These are phyloP conservation scores for Laothoe populi DNA, from an alignment of 2,888 invertebrate species.

Conservation along the genomic window DNA sequence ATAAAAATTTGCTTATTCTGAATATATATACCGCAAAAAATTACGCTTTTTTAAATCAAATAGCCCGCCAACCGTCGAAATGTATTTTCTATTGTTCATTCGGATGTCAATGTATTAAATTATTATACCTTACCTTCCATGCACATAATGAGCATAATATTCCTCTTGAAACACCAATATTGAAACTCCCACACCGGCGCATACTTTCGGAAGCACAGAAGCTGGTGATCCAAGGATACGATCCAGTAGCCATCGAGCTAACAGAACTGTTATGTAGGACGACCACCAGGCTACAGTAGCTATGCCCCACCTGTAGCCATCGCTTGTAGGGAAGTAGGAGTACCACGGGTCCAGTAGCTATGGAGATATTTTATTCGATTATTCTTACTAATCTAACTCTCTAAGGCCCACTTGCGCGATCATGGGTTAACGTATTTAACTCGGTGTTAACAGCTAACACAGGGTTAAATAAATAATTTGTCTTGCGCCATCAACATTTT, in stretches of 20 bases:
- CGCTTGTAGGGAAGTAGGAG: slow-evolving; percentile 53
- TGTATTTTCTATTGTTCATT: too few species aligned
- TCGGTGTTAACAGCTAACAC: too few species aligned
- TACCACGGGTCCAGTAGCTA: slow-evolving; percentile 61
- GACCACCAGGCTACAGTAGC: slow-evolving; percentile 65
- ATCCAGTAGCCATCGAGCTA: slow-evolving; percentile 47
- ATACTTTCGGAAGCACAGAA: slow-evolving; percentile 51
- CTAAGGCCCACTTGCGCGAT: too few species aligned
- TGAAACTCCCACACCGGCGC: slow-evolving; percentile 63
- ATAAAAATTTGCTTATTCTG: too few species aligned
- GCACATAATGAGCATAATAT: slow-evolving; percentile 73
- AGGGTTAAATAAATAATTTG: too few species aligned
- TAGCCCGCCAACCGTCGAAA: too few species aligned
- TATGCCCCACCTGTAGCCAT: slow-evolving; percentile 65
- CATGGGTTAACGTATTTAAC: too few species aligned
- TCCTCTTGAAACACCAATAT: slow-evolving; percentile 73
- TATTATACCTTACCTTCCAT: slow-evolving; percentile 62
- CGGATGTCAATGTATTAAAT: background rate
- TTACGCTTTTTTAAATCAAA: too few species aligned
- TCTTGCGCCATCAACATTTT: too few species aligned
- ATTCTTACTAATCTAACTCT: too few species aligned
- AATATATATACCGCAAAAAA: too few species aligned
- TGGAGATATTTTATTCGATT: slow-evolving; percentile 23
- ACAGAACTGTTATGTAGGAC: slow-evolving; percentile 52
- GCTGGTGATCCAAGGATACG: slow-evolving; percentile 47